These are phyloP conservation scores for Tyrophagus putrescentiae DNA, from an alignment of 1,140 invertebrate genomes.

Conservation along the genomic window DNA sequence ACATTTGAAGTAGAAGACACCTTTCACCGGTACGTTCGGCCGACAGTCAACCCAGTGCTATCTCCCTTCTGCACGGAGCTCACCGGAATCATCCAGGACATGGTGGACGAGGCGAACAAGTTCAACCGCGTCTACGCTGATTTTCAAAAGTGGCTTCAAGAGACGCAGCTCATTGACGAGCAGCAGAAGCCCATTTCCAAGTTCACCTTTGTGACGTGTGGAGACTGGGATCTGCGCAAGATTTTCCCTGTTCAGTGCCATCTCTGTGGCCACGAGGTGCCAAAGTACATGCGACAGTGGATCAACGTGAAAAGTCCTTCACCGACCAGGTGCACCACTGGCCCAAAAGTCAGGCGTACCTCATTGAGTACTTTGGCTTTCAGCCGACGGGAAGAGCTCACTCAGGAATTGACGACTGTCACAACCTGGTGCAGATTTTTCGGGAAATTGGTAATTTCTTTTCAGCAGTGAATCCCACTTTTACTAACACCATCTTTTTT, in stretches of 20 bases:
- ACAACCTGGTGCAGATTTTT: conserved; percentile 19
- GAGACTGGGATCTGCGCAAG: conserved; percentile 16
- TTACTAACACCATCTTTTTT: neutral
- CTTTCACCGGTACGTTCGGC: conserved; percentile 47
- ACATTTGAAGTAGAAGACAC: conserved; percentile 38
- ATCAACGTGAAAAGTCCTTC: conserved; percentile 25
- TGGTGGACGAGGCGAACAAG: conserved; percentile 13
- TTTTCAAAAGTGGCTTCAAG: conserved; percentile 18
- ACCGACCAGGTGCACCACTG: conserved; percentile 5
- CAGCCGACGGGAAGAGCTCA: conserved; percentile 16
- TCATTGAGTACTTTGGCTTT: conserved; percentile 20
- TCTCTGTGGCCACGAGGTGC: neutral
- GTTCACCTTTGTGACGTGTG: conserved; percentile 24
- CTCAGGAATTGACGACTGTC: conserved; percentile 24
- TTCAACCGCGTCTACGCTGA: conserved; percentile 15
- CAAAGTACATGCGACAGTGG: conserved; percentile 20
- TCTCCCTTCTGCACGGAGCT: conserved; percentile 43
- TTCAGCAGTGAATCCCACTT: no score
- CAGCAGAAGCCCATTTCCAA: neutral
- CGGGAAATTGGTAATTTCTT: neutral
- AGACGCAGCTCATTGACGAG: neutral
- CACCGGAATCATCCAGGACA: conserved; percentile 20
- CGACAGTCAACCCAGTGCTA: conserved; percentile 38
- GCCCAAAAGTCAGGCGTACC: conserved; percentile 17
- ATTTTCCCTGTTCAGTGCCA: conserved; percentile 20